Evolutionary conservation across 2,113 vertebrate species (phyloP).

Genomic region (Formicarius rufipectus): DNA sequence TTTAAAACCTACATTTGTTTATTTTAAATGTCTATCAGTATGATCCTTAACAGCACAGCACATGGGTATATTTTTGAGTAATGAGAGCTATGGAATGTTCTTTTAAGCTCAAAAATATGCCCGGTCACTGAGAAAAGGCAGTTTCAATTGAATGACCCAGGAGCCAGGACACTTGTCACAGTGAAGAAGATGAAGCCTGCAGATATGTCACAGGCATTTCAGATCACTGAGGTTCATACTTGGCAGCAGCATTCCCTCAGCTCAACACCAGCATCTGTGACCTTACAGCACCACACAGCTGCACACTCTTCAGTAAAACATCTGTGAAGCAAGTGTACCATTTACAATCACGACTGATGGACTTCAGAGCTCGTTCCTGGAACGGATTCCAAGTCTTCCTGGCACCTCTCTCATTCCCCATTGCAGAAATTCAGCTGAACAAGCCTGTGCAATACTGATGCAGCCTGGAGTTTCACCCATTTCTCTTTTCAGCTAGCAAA

Average conservation of each 20-base stretch:
- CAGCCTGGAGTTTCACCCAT: neutral
- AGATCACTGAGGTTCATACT: neutral
- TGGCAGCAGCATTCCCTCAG: neutral
- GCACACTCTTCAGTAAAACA: neutral
- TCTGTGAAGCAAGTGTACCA: neutral
- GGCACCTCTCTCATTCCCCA: neutral
- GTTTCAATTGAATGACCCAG: neutral
- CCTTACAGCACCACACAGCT: constrained; percentile 31
- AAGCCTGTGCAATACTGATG: fast-evolving
- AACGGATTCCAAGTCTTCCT: neutral
- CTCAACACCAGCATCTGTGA: neutral
- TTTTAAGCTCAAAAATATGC: neutral
- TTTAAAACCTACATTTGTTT: neutral
- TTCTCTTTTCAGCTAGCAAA: neutral
- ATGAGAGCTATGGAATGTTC: neutral
- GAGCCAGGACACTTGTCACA: neutral
- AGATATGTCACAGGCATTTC: neutral
- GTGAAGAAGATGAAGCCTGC: neutral
- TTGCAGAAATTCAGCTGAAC: neutral
- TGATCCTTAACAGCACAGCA: neutral
- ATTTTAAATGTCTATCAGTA: neutral
- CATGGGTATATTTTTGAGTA: neutral
- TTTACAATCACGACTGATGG: fast-evolving
- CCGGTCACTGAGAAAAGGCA: neutral
- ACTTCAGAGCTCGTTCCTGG: neutral